phyloP scores from a whole-genome alignment of 92 coral and sea anemone genomes.

The Zoanthus sansibaricus region DNA sequence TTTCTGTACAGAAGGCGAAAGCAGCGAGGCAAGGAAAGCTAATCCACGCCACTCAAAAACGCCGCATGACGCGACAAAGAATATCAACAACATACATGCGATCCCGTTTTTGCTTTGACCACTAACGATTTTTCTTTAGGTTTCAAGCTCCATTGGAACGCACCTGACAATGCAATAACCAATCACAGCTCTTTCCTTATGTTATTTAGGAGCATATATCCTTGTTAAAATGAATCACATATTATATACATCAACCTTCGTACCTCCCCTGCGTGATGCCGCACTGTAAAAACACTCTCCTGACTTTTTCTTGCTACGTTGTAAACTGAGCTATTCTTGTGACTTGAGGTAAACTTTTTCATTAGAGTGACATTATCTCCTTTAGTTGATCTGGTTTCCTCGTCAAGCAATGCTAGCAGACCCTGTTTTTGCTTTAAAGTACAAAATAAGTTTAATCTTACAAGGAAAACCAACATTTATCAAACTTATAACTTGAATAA shows the following conservation, averaged over 20 bases:
- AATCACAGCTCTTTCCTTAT: too few relatives aligned
- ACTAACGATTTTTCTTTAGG: too few relatives aligned
- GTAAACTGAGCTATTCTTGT: constrained; percentile 66
- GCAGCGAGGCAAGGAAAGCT: too few relatives aligned
- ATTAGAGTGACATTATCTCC: constrained; percentile 65
- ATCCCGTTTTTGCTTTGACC: too few relatives aligned
- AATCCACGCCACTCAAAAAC: too few relatives aligned
- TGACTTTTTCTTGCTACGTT: not conserved
- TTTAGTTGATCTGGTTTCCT: constrained; percentile 28
- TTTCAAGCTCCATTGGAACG: too few relatives aligned
- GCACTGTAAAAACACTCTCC: constrained; percentile 13
- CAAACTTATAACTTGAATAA: not conserved
- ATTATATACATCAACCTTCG: not conserved
- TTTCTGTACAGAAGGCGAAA: too few relatives aligned
- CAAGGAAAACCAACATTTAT: not conserved
- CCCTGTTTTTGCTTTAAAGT: constrained; percentile 4
- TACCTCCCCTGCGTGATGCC: constrained; percentile 40
- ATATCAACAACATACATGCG: too few relatives aligned
- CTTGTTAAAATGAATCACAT: too few relatives aligned
- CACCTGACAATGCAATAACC: too few relatives aligned
- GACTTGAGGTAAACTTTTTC: constrained; percentile 59
- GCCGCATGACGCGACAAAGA: too few relatives aligned
- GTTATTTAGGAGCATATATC: too few relatives aligned
- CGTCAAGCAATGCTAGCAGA: constrained; percentile 22
- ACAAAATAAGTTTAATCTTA: not conserved